Base-by-base conservation (phyloP, 1,140 invertebrate genomes). In the Sitophilus oryzae region DNA sequence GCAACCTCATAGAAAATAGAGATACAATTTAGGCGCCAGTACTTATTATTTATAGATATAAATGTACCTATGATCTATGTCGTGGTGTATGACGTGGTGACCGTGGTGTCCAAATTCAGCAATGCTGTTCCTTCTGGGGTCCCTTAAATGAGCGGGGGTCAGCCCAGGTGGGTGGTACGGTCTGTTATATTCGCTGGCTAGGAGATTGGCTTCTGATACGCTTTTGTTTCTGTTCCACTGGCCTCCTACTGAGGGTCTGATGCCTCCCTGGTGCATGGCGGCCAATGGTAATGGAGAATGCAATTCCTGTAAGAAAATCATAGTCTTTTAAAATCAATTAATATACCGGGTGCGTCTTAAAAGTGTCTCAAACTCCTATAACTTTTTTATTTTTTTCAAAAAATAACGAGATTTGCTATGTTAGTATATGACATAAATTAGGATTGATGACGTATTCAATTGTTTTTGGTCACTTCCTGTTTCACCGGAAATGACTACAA, bases 121-220 rank as follows among this genome's bases (percentile, higher is more conserved):
- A 11, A 84, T 80, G 58, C 82, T 84, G 65, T 79, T 82, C 25
- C 82, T 68, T 38, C 82, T 73, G 43, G 79, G 79, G 25, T 72
- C 70, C 35, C 72, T 71, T 68, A 70, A 66, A 6, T 69, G 70
- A 48, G 74, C 66, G 1, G 71, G 64, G 1, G 57, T 58, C 10
- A 37, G 44, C 3, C 35, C 25, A 14, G 35, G 41, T 11, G 58
- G 57, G 18, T 68, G 59, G 19, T 61, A 64, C 8, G 56, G 49
- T 52, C 63, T 52, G 10, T 61, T 63, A 47, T 72, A 69, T 22
- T 82, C 82, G 2, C 74, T 71, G 2, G 82, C 78, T 8, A 89
- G 68, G 1, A 90, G 75, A 71, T 90, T 89, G 14, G 86, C 86
- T 68, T 90, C 88, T 55, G 86, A 89, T 15, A 78, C 76, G 41